Evolutionary conservation across 2,797 vertebrate species (phyloP).

Genomic region (Sebastes kiyomatsui): DNA sequence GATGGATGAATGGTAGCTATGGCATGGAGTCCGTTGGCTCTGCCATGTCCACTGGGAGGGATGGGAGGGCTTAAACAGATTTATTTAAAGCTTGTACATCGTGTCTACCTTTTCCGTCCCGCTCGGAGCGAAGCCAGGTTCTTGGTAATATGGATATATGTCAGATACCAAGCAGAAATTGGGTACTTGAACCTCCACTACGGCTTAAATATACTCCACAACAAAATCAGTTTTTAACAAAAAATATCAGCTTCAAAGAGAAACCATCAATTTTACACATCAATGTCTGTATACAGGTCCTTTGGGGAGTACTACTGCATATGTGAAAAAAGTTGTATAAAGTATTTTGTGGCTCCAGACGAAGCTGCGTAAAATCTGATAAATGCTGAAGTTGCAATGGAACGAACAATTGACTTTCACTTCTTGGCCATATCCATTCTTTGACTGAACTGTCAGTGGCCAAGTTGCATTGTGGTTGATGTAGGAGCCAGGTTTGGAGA

Average conservation of each 20-base stretch:
- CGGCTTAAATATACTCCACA: background rate
- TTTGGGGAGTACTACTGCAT: background rate
- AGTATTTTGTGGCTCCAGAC: background rate
- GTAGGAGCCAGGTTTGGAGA: background rate
- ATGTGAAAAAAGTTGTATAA: background rate
- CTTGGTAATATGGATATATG: background rate
- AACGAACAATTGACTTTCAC: too few relatives aligned
- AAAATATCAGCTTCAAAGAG: background rate
- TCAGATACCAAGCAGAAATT: background rate
- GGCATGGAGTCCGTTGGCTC: slow-evolving; percentile 14
- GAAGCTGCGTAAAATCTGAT: too few relatives aligned
- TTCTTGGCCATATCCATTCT: too few relatives aligned
- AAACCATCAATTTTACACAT: too few relatives aligned
- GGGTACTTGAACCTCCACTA: background rate
- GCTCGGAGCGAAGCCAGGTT: background rate
- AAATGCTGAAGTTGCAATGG: too few relatives aligned
- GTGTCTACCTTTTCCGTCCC: slow-evolving; percentile 13
- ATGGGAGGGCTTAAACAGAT: slow-evolving; percentile 22
- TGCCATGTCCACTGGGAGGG: background rate
- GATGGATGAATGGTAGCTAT: slow-evolving; percentile 40
- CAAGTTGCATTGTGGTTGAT: too few relatives aligned
- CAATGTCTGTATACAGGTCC: too few relatives aligned
- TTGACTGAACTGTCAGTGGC: background rate
- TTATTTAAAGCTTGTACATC: slow-evolving; percentile 33
- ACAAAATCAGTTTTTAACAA: background rate